Percentiles rank a stretch among this genome's conserved stretches.
These are phyloP conservation scores for Scaptomyza cyrtandrae DNA, from an alignment of 2,888 invertebrate genomes.

Conservation along the genomic window DNA sequence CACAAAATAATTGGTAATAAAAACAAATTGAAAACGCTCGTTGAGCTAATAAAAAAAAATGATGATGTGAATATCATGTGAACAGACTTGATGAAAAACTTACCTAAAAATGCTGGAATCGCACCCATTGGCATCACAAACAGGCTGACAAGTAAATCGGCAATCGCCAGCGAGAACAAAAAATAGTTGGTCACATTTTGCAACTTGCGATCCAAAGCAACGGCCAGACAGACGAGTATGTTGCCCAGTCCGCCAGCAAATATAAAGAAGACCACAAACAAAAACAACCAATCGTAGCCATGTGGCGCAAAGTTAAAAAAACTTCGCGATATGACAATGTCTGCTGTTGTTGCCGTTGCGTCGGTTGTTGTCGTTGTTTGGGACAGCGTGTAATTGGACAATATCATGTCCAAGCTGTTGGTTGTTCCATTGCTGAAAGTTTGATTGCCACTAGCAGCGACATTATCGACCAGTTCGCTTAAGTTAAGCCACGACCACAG, in stretches of 20 bases:
- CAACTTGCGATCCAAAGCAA: slow-evolving; percentile 93
- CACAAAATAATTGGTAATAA: too few species aligned
- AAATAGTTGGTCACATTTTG: slow-evolving; percentile 99
- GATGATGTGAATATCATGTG: not conserved
- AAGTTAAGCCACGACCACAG: slow-evolving; percentile 69
- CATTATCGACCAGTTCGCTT: slow-evolving; percentile 51
- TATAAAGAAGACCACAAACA: slow-evolving; percentile 93
- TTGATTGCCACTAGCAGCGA: slow-evolving; percentile 25
- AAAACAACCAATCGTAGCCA: slow-evolving; percentile 91
- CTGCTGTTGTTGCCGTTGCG: slow-evolving; percentile 27
- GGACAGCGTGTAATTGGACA: slow-evolving; percentile 62
- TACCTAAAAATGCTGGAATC: slow-evolving; percentile 96
- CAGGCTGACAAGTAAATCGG: slow-evolving; percentile 95
- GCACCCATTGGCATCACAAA: slow-evolving; percentile 98
- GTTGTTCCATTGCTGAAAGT: slow-evolving; percentile 36
- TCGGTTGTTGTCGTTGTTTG: slow-evolving; percentile 33
- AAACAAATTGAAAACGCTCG: not conserved
- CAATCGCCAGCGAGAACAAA: slow-evolving; percentile 95
- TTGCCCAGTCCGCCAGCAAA: slow-evolving; percentile 95
- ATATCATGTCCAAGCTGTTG: slow-evolving; percentile 62
- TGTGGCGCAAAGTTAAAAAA: slow-evolving; percentile 68
- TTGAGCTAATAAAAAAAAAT: slow-evolving; percentile 1
- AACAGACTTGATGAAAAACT: slow-evolving; percentile 83
- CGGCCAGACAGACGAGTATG: slow-evolving; percentile 96
- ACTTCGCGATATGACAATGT: slow-evolving; percentile 42